These are phyloP conservation scores for Aphaenogaster floridana DNA, from an alignment of 1,140 invertebrate species.

Conservation along the genomic window DNA sequence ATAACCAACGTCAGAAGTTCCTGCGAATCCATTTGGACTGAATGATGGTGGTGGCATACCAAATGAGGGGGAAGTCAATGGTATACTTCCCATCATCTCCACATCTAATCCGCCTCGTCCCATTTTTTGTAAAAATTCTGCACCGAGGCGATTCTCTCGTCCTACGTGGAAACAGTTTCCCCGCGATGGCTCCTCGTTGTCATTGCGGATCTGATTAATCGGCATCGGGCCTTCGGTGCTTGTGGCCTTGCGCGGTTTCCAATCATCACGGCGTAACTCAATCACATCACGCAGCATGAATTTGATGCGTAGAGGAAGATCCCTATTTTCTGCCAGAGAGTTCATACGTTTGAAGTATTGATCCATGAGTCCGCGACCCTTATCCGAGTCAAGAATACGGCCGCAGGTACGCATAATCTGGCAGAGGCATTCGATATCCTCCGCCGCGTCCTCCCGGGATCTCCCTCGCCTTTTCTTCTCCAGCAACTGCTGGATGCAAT, in stretches of 20 bases:
- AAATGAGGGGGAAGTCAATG: slow-evolving; percentile 84
- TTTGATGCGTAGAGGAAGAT: slow-evolving; percentile 97
- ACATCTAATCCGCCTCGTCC: slow-evolving; percentile 83
- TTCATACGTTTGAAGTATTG: slow-evolving; percentile 98
- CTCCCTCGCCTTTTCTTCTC: slow-evolving; percentile 89
- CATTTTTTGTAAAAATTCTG: slow-evolving; percentile 84
- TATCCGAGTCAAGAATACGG: slow-evolving; percentile 97
- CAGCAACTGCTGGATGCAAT: slow-evolving; percentile 96
- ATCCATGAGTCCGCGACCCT: slow-evolving; percentile 94
- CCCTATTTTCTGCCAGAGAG: slow-evolving; percentile 92
- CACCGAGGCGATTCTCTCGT: slow-evolving; percentile 82
- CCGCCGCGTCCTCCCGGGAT: slow-evolving; percentile 93
- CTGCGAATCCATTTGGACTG: slow-evolving; percentile 88
- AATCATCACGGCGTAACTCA: slow-evolving; percentile 95
- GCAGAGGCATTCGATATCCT: slow-evolving; percentile 99
- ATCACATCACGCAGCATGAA: slow-evolving; percentile 98
- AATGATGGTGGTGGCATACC: slow-evolving; percentile 85
- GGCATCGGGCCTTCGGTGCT: slow-evolving; percentile 95
- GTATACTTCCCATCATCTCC: slow-evolving; percentile 85
- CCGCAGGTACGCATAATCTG: slow-evolving; percentile 99
- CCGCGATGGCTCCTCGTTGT: slow-evolving; percentile 89
- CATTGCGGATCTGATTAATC: slow-evolving; percentile 93
- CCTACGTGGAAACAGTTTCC: slow-evolving; percentile 83
- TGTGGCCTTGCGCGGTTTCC: slow-evolving; percentile 93
- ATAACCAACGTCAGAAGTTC: slow-evolving; percentile 82